Percentiles rank a stretch among this genome's conserved stretches.
Conservation (phyloP, 2,797 vertebrate genomes). For the Scolopax bukidnonensis region DNA sequence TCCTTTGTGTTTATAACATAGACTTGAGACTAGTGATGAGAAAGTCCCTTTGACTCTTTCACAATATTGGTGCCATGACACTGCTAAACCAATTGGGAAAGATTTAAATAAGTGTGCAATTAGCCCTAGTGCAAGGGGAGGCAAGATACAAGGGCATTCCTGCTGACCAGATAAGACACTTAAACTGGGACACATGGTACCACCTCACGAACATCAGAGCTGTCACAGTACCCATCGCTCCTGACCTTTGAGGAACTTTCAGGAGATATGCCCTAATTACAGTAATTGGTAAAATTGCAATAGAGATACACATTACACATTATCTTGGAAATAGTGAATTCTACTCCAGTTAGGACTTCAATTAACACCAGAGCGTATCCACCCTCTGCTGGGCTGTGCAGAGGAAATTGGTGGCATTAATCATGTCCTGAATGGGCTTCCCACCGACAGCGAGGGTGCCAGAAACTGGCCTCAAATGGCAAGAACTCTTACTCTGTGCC, state of each 20-base stretch:
- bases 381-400: not conserved
- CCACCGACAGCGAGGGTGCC: not conserved
- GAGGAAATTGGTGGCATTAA: not conserved
- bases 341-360: not conserved
- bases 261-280: not conserved
- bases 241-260: not conserved
- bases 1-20: not conserved
- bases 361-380: not conserved
- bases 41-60: not conserved
- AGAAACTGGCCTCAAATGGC: not conserved
- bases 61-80: not conserved
- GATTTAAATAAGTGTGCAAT: not conserved
- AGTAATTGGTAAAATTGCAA: not conserved
- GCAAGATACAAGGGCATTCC: not conserved
- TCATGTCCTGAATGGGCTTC: not conserved
- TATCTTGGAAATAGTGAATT: not conserved
- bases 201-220: not conserved
- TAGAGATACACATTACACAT: not conserved
- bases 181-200: not conserved
- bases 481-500: not conserved
- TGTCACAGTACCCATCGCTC: not conserved
- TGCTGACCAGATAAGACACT: not conserved
- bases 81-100: not conserved
- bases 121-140: not conserved
- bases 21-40: not conserved